Base-by-base conservation (phyloP, 2,113 vertebrate genomes). In the Camelus bactrianus region DNA sequence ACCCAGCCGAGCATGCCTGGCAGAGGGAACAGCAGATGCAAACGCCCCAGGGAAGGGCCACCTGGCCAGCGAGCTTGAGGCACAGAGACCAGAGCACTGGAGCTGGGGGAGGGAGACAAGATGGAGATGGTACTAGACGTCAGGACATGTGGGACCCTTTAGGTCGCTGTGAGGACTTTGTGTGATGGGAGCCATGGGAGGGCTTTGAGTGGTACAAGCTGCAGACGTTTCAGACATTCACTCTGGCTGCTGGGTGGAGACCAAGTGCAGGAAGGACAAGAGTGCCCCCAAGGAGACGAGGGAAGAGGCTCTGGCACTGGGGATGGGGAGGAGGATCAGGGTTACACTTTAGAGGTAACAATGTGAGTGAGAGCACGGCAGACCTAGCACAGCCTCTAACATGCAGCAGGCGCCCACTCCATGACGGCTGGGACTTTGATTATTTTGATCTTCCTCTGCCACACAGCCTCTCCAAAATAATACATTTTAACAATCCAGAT, bases 1-100 rank as follows among this genome's bases (percentile, higher is more conserved):
- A 48, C 85, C 42, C 0, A 0, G 60, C 22, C 4, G 9, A 30
- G n/a, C 5, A 13, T 7, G 46, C n/a, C 2, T 8, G 30, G 86
- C n/a, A 83, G 73, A 42, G 52, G 84, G 16, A 65, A 52, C 30
- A 72, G 54, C 6, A 19, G 64, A 32, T 11, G 24, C 56, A 26
- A 35, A 90, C 0, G 1, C 28, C 69, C 12, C 75, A 38, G n/a
- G 20, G 81, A 69, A 69, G 72, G 64, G 32, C 26, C 48, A 13
- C 0, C 4, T 42, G 4, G 52, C 19, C 4, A 8, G 26, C 0
- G 12, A 80, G 17, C 7, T 4, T 42, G 52, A 64, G 46, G 85
- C 58, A 64, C 42, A 58, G 64, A 67, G 52, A 52, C n/a, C 11
- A n/a, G n/a, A 58, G 54, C 0, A n/a, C 84, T 91, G 30, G 28